These are phyloP conservation scores for Eulithis prunata DNA, from an alignment of 2,888 invertebrate genomes.

Conservation along the genomic window DNA sequence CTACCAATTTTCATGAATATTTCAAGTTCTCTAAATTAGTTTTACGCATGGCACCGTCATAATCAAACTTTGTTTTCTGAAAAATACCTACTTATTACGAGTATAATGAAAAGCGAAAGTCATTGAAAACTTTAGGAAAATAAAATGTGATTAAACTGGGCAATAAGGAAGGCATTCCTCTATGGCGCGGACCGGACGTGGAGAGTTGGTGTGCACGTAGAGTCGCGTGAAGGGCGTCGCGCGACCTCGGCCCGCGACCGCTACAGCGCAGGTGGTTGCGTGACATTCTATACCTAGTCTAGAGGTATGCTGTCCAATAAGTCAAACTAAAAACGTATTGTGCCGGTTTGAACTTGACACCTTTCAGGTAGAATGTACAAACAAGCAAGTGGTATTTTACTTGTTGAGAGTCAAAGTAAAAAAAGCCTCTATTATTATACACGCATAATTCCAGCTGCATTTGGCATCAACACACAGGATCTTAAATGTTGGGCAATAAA, in stretches of 20 bases:
- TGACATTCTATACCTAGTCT: too few relatives aligned
- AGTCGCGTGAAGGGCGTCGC: constrained; percentile 12
- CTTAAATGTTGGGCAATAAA: too few relatives aligned
- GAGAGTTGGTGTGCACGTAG: constrained; percentile 7
- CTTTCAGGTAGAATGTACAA: too few relatives aligned
- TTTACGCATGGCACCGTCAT: background rate
- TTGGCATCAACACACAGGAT: too few relatives aligned
- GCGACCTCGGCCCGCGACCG: constrained; percentile 6
- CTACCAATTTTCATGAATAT: background rate
- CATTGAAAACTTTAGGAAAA: constrained; percentile 4
- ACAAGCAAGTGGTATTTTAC: too few relatives aligned
- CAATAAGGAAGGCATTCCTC: constrained; percentile 15
- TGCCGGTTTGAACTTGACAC: too few relatives aligned
- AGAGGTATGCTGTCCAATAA: too few relatives aligned
- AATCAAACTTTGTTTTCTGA: background rate
- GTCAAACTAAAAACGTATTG: too few relatives aligned
- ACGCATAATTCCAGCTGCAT: too few relatives aligned
- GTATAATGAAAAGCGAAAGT: constrained; percentile 10
- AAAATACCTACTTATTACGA: too few relatives aligned
- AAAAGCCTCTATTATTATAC: too few relatives aligned
- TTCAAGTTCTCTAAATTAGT: background rate
- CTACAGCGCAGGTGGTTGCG: constrained; percentile 2
- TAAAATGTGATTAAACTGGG: constrained; percentile 8
- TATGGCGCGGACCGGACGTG: constrained; percentile 9
- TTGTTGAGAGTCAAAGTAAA: too few relatives aligned